Evolutionary conservation across 2,888 invertebrate species (phyloP), one percentile per base, ranked within the genome.

Genomic region (Cerastis rubricosa): DNA sequence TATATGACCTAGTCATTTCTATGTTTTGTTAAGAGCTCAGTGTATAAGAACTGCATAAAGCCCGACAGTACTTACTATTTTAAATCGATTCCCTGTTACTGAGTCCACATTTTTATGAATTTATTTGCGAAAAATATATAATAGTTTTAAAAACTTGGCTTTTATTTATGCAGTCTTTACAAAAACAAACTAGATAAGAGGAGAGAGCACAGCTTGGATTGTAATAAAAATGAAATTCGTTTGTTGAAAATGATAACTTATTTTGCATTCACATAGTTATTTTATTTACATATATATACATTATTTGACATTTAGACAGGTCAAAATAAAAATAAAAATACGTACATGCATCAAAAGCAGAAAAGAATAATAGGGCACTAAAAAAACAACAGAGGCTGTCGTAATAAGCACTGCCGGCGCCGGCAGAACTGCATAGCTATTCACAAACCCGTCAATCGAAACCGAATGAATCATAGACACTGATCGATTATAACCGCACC

Each of bases 1-100:
- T 78, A 78, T 61, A 82, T 84, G 71, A 77, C 86, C 87, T 88
- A 88, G 87, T 89, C 89, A 81, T 81, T 79, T 67, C 64, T 68
- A 47, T 63, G 54, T 70, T 71, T 76, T 75, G 40, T 64, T 70
- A 71, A 65, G 49, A 64, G 29, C 65, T 76, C 76, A 63, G 61
- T 83, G 63, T 68, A 54, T 40, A 12, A 29, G 19, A 67, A 77
- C 17, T 66, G 74, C 64, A 59, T 47, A 69, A 47, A 54, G 68
- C 64, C 54, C 25, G 40, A 74, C n/a, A 64, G 75, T 77, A 86
- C 84, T 85, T 85, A 83, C 25, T 59, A 47, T 59, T 43, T 51
- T 66, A 43, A 64, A 68, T n/a, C 67, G 29, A 63, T 59, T 45
- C 1, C 12, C 49, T 59, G 68, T 45, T 71, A 35, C 71, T 63